A percentile compares a stretch with the other conserved stretches of the same genome.
These are phyloP conservation scores for Eriosoma lanigerum DNA, from an alignment of 1,140 invertebrate species.

Conservation along the genomic window DNA sequence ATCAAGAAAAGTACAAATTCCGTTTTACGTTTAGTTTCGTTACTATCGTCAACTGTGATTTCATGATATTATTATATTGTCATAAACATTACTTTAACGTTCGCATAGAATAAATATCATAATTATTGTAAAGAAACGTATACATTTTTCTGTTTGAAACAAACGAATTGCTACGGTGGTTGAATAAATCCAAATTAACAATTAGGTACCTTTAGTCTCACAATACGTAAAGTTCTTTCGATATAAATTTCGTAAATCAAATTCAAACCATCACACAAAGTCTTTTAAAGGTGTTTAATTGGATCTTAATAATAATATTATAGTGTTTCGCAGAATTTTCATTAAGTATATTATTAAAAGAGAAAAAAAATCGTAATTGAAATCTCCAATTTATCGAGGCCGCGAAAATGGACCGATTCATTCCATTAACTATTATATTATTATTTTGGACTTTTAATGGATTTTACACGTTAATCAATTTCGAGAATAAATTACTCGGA, in stretches of 20 bases:
- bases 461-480: conserved; percentile 34
- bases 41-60: too few relatives aligned
- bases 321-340: background rate
- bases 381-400: background rate
- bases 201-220: too few relatives aligned
- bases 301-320: conserved; percentile 20
- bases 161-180: too few relatives aligned
- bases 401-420: background rate
- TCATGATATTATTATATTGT: too few relatives aligned
- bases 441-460: conserved; percentile 10
- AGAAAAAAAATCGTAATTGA: conserved; percentile 31
- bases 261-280: background rate
- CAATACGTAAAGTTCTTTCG: background rate
- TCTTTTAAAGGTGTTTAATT: conserved; percentile 44
- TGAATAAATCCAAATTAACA: too few relatives aligned
- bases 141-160: too few relatives aligned
- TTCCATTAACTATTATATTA: background rate
- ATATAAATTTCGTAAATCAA: background rate
- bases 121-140: too few relatives aligned
- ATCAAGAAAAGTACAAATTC: too few relatives aligned
- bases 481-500: conserved; percentile 9
- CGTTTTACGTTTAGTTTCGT: too few relatives aligned
- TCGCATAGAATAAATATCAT: too few relatives aligned
- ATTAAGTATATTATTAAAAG: background rate
- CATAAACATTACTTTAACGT: too few relatives aligned